A percentile compares a stretch with the other conserved stretches of the same genome.
These are phyloP conservation scores for Isaurus tuberculatus DNA, from an alignment of 92 coral and sea anemone genomes.

Conservation along the genomic window DNA sequence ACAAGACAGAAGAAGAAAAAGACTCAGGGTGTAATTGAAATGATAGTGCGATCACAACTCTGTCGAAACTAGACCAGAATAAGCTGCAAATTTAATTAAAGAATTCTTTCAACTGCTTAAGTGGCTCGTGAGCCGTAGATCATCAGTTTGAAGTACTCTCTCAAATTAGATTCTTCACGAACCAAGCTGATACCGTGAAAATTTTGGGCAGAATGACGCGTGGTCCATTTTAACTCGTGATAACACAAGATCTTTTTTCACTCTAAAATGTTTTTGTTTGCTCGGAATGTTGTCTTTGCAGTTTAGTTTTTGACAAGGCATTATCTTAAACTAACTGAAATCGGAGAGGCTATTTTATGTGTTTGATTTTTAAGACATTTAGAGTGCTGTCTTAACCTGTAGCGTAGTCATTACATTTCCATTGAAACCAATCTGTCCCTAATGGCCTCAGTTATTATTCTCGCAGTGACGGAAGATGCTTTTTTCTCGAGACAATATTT, in stretches of 20 bases:
- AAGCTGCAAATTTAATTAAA: conserved; percentile 78
- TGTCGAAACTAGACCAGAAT: conserved; percentile 35
- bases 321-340: conserved; percentile 90
- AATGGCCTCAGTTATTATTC: conserved; percentile 45
- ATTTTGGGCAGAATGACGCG: conserved; percentile 53
- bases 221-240: conserved; percentile 57
- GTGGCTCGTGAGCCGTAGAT: conserved; percentile 88
- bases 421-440: conserved; percentile 54
- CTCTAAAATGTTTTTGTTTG: conserved; percentile 98
- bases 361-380: conserved; percentile 87
- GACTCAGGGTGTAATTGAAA: neutral
- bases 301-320: conserved; percentile 89
- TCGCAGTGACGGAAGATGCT: conserved; percentile 22
- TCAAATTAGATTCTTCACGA: conserved; percentile 49
- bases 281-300: conserved; percentile 93
- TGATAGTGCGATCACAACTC: neutral
- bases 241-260: conserved; percentile 81
- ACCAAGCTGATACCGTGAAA: neutral
- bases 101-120: conserved; percentile 95
- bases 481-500: conserved; percentile 36
- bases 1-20: neutral
- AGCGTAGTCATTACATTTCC: conserved; percentile 35
- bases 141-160: conserved; percentile 79
- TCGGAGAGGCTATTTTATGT: conserved; percentile 92
- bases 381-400: conserved; percentile 78